phyloP scores from a whole-genome alignment of 2,888 invertebrate genomes.

The Parnassius glacialis region DNA sequence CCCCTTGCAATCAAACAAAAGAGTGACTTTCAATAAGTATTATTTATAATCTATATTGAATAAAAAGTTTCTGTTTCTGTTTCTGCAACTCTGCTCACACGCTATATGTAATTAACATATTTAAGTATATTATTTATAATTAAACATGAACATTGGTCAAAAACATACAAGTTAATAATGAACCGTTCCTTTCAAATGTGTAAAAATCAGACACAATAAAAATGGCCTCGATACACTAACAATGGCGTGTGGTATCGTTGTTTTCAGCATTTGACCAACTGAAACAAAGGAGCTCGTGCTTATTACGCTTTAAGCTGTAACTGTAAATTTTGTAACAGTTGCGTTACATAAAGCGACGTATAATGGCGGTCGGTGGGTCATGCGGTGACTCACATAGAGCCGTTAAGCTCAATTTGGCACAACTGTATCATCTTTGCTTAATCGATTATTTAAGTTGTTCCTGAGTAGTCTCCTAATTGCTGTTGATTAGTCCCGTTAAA shows the following conservation, averaged over 20 bases:
- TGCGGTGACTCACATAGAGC: slow-evolving; percentile 50
- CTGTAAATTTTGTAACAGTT: slow-evolving; percentile 67
- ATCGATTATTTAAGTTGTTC: slow-evolving; percentile 23
- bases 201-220: slow-evolving; percentile 42
- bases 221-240: slow-evolving; percentile 52
- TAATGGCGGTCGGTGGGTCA: slow-evolving; percentile 41
- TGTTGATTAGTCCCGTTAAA: too few relatives aligned
- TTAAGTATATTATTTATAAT: too few relatives aligned
- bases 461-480: slow-evolving; percentile 4
- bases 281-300: slow-evolving; percentile 44
- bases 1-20: too few relatives aligned
- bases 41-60: too few relatives aligned
- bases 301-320: slow-evolving; percentile 53
- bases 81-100: too few relatives aligned
- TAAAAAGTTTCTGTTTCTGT: too few relatives aligned
- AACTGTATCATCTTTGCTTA: slow-evolving; percentile 24
- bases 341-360: slow-evolving; percentile 62
- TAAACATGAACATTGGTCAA: too few relatives aligned
- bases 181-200: slow-evolving; percentile 15
- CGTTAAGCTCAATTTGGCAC: slow-evolving; percentile 49
- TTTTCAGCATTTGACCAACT: slow-evolving; percentile 48
- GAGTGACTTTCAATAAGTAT: too few relatives aligned
- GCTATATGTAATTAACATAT: too few relatives aligned
- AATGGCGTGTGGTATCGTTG: slow-evolving; percentile 44
- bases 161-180: background rate